Evolutionary conservation across 2,113 vertebrate genomes (phyloP).

Genomic region (Lepidothrix coronata): DNA sequence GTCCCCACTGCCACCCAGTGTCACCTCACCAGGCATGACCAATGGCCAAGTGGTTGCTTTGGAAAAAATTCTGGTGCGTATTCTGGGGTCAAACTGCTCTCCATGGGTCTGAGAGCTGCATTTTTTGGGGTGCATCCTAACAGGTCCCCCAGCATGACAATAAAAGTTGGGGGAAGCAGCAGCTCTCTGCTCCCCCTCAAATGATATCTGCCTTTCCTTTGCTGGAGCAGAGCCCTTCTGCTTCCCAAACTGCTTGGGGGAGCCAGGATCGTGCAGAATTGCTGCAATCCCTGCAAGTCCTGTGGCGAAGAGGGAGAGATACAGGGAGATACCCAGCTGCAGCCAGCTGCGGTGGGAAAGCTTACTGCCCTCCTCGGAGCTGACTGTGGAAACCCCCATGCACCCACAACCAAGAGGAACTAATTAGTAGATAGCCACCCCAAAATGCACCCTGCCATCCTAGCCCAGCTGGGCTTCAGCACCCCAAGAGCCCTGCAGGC

Average conservation of each 20-base stretch:
- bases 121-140: background rate
- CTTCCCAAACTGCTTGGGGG: fast-evolving
- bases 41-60: background rate
- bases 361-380: background rate
- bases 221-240: background rate
- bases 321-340: background rate
- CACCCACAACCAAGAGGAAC: background rate
- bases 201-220: background rate
- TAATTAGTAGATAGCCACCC: background rate
- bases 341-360: background rate
- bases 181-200: fast-evolving
- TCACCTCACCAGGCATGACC: background rate
- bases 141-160: fast-evolving
- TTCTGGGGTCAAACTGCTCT: background rate
- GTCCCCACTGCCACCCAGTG: background rate
- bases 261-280: background rate
- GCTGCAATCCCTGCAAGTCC: background rate
- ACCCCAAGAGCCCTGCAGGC: background rate
- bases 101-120: background rate
- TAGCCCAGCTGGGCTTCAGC: background rate
- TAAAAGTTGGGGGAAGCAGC: background rate
- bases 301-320: background rate
- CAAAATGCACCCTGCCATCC: background rate
- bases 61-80: background rate
- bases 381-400: background rate